Evolutionary conservation across 2,888 invertebrate genomes (phyloP), one percentile per base, ranked within the genome.

Genomic region (Brachycybe producta): DNA sequence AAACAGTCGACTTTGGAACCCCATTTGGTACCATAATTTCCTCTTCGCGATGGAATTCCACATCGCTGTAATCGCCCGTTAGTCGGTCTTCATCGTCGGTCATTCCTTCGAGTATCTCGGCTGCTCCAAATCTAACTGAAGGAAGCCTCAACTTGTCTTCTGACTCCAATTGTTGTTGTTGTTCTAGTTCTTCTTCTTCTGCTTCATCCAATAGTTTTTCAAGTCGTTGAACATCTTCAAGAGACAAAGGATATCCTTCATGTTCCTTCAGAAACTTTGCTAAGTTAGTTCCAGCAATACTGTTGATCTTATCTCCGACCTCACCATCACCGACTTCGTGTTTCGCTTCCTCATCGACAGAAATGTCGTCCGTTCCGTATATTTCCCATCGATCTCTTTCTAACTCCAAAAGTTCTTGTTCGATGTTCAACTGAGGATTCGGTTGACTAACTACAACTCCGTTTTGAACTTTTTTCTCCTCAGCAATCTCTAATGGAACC

Each of bases 191-290:
- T 24, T 27, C 2, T 27, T 45, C 45, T 15, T 48, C 48, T 3
- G 48, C 27, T 30, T 39, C 48, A 40, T 48, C 27, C 21, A 48
- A 21, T 35, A 48, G 40, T 15, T 19, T 35, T 30, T 48, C 48
- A 11, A 48, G 27, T 8, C 23, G 23, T 24, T 11, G n/a, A 7
- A 48, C 48, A 15, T 48, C 48, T 2, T 39, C 40, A 15, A 36
- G 23, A 15, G 40, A 30, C 40, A 48, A 30, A 15, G 39, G 40
- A 2, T 30, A 11, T n/a, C 48, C 48, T 28, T 48, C 48, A 17
- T 48, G 48, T 3, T 48, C 48, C 15, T 15, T n/a, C 23, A 48
- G 17, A 21, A 48, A 48, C 26, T 19, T 39, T 2, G 39, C 36
- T 13, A 48, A 35, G n/a, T 40, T 36, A n/a, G n/a, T n/a, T n/a